Evolutionary conservation across 2,888 invertebrate species (phyloP).

Genomic region (Pachydiplax longipennis): DNA sequence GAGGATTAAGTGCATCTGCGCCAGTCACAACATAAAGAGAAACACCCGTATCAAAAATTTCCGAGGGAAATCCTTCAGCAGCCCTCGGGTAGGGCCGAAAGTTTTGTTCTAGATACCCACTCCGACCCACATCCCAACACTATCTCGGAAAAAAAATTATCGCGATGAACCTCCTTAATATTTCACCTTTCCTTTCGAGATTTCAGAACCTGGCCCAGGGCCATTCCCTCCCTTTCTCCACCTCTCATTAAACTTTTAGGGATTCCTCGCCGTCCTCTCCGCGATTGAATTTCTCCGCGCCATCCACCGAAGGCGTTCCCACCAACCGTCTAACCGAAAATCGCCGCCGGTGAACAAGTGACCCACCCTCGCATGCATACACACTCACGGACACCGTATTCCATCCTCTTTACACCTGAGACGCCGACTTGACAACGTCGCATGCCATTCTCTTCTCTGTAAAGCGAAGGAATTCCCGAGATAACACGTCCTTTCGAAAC

Average conservation of each 20-base stretch:
- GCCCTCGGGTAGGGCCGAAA: no score
- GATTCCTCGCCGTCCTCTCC: neutral
- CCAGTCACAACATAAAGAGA: no score
- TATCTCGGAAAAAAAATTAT: neutral
- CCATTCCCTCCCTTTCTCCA: neutral
- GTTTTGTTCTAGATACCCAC: neutral
- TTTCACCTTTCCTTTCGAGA: neutral
- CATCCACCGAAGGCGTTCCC: neutral
- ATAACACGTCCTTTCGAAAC: conserved; percentile 7
- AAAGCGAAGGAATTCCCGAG: conserved; percentile 27
- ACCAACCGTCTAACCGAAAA: neutral
- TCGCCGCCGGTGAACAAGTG: neutral
- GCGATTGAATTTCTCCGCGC: neutral
- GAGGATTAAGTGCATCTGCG: no score
- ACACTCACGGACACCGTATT: neutral
- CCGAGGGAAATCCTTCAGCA: no score
- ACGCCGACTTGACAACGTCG: conserved; percentile 17
- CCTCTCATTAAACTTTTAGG: neutral
- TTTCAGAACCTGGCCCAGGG: neutral
- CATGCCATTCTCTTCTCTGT: conserved; percentile 20
- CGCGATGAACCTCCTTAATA: neutral
- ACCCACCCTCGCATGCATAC: neutral
- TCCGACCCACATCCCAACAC: neutral
- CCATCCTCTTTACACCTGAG: neutral
- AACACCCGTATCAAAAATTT: no score